A percentile compares a stretch with the other conserved stretches of the same genome.
These are phyloP conservation scores for Cygnus olor DNA, from an alignment of 2,797 vertebrate genomes.

Conservation along the genomic window DNA sequence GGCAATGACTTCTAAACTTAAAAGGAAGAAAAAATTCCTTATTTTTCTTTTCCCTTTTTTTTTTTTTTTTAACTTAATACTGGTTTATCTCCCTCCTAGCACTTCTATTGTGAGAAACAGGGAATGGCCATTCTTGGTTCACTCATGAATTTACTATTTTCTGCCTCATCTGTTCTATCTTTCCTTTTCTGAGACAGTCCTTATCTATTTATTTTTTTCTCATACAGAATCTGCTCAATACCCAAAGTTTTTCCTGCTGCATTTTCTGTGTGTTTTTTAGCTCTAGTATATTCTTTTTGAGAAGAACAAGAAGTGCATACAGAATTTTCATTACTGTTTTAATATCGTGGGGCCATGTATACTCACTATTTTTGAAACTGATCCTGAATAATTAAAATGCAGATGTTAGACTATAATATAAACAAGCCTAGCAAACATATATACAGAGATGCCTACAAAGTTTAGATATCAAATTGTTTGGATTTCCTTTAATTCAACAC, in stretches of 20 bases:
- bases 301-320: background rate
- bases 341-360: background rate
- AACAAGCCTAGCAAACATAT: background rate
- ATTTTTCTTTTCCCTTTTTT: background rate
- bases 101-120: background rate
- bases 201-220: background rate
- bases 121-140: background rate
- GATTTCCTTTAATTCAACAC: background rate
- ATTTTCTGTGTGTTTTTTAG: background rate
- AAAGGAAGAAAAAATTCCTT: background rate
- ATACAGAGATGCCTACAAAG: background rate
- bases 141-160: background rate
- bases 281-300: background rate
- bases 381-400: background rate
- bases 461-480: background rate
- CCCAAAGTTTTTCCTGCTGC: background rate
- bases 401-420: background rate
- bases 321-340: slow-evolving; percentile 5
- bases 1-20: background rate
- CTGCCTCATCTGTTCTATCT: background rate
- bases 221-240: background rate
- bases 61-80: background rate
- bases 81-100: background rate
- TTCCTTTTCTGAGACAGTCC: background rate
- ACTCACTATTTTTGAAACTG: background rate